These are phyloP conservation scores for Sarcophaga subvicina DNA, from an alignment of 2,888 invertebrate species.

Conservation along the genomic window DNA sequence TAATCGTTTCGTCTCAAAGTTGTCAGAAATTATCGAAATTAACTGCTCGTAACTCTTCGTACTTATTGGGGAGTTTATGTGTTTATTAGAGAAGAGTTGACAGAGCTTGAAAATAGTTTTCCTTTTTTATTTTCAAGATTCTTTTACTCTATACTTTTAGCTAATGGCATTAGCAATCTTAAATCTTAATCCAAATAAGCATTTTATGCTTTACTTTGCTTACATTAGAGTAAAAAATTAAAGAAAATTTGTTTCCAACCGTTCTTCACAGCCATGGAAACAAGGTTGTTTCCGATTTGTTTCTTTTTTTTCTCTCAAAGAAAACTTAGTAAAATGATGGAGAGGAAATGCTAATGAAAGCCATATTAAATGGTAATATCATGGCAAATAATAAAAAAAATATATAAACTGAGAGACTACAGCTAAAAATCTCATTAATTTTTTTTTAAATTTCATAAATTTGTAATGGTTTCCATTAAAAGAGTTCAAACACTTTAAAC, in stretches of 20 bases:
- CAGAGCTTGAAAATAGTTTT: too few relatives aligned
- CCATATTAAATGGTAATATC: neutral
- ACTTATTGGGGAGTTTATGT: too few relatives aligned
- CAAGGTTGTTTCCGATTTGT: neutral
- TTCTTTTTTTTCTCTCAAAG: neutral
- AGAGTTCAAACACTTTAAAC: conserved; percentile 44
- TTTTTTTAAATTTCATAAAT: neutral
- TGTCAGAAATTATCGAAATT: too few relatives aligned
- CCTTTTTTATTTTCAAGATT: neutral
- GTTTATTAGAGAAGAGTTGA: too few relatives aligned
- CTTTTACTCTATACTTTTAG: neutral
- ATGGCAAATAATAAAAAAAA: neutral
- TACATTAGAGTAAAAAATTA: neutral
- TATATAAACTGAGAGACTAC: neutral
- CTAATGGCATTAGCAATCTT: neutral
- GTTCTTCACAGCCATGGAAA: neutral
- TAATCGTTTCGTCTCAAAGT: too few relatives aligned
- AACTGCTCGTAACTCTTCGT: too few relatives aligned
- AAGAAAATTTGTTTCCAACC: neutral
- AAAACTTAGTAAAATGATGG: neutral
- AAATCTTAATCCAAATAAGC: conserved; percentile 4
- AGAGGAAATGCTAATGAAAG: conserved; percentile 20
- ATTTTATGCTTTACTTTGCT: conserved; percentile 26
- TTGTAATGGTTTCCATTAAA: conserved; percentile 9
- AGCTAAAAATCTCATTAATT: neutral